A percentile compares a stretch with the other conserved stretches of the same genome.
Evolutionary conservation across 2,888 invertebrate genomes (phyloP).

Genomic region (Ephialtes manifestator): DNA sequence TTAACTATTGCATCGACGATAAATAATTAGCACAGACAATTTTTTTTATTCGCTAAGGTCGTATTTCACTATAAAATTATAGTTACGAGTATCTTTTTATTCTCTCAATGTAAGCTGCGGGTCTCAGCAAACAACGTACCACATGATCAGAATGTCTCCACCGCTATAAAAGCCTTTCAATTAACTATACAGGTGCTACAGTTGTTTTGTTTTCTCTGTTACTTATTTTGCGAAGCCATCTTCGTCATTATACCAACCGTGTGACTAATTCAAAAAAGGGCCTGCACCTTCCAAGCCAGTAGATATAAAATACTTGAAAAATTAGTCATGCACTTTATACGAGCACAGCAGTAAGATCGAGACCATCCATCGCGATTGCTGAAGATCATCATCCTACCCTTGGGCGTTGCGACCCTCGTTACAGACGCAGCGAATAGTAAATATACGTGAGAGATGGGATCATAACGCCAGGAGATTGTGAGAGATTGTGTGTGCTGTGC

Average conservation of each 20-base stretch:
- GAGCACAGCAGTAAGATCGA: background rate
- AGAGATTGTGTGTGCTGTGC: background rate
- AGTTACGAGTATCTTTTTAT: too few relatives aligned
- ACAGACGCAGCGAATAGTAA: constrained; percentile 10
- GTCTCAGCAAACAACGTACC: background rate
- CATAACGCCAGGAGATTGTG: background rate
- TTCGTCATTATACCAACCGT: background rate
- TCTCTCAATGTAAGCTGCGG: background rate
- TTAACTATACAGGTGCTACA: background rate
- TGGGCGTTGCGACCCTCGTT: background rate
- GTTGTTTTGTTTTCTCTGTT: background rate
- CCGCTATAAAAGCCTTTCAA: background rate
- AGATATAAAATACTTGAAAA: background rate
- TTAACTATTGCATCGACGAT: too few relatives aligned
- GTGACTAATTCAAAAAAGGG: constrained; percentile 4
- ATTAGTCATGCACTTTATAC: background rate
- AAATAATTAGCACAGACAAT: too few relatives aligned
- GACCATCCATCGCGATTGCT: background rate
- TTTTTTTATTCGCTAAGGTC: too few relatives aligned
- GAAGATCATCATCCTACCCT: constrained; percentile 6
- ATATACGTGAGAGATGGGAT: constrained; percentile 11
- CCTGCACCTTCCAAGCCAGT: background rate
- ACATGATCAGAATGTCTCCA: background rate
- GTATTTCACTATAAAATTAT: too few relatives aligned
- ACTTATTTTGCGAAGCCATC: background rate